phyloP scores from a whole-genome alignment of 2,797 vertebrate genomes.

The Triplophysa bombifrons region DNA sequence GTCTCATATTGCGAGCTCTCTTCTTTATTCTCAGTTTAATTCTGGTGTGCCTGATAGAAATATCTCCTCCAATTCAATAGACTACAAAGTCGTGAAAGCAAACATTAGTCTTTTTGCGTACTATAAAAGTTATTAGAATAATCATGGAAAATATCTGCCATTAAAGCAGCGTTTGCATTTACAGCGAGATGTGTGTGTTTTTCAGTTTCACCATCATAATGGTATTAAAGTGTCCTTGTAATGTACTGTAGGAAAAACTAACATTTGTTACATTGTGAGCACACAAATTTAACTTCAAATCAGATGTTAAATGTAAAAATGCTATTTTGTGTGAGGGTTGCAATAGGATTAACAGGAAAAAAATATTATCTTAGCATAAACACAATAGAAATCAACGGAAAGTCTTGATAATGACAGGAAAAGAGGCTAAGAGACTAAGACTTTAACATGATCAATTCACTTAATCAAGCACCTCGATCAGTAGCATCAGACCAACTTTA shows the following conservation, averaged over 20 bases:
- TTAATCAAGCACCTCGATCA: constrained; percentile 17
- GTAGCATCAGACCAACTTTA: constrained; percentile 7
- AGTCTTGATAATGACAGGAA: not conserved
- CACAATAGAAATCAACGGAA: not conserved
- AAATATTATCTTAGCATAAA: not conserved
- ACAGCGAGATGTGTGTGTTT: not conserved
- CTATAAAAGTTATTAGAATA: constrained; percentile 2
- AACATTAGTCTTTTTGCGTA: constrained; percentile 2
- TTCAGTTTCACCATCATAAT: not conserved
- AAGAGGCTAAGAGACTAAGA: not conserved
- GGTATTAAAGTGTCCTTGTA: not conserved
- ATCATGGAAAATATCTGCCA: not conserved
- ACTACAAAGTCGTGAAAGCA: constrained; percentile 6
- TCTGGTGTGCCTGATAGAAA: constrained; percentile 16
- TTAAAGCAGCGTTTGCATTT: not conserved
- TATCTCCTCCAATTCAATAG: constrained; percentile 10
- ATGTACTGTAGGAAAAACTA: not conserved
- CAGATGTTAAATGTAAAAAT: not conserved
- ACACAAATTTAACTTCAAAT: not conserved
- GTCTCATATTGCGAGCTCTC: constrained; percentile 19
- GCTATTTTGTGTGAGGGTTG: not conserved
- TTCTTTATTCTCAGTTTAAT: constrained; percentile 35
- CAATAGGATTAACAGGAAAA: not conserved
- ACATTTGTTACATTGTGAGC: not conserved
- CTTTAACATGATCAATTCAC: not conserved